Evolutionary conservation across 2,888 invertebrate species (phyloP).

Genomic region (Euproctis similis): DNA sequence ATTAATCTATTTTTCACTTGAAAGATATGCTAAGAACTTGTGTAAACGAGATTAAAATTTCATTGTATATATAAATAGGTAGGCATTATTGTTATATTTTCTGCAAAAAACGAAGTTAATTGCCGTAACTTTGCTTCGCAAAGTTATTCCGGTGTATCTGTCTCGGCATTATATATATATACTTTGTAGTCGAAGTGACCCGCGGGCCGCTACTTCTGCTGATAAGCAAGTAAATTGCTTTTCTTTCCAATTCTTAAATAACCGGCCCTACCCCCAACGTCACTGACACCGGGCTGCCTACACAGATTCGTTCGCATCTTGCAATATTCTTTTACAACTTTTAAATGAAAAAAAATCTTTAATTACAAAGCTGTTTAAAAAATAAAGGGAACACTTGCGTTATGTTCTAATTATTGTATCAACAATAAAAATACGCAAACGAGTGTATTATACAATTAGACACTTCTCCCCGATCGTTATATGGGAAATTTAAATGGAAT

Average conservation of each 20-base stretch:
- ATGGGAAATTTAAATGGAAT: slow-evolving; percentile 78
- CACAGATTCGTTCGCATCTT: slow-evolving; percentile 45
- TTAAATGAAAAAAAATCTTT: slow-evolving; percentile 62
- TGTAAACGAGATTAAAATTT: slow-evolving; percentile 12
- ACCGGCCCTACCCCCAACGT: slow-evolving; percentile 32
- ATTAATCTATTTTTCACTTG: slow-evolving; percentile 45
- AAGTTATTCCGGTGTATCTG: slow-evolving; percentile 33
- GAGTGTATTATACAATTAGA: slow-evolving; percentile 77
- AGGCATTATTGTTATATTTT: not conserved
- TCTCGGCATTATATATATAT: slow-evolving; percentile 30
- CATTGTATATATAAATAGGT: slow-evolving; percentile 4
- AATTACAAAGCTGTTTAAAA: slow-evolving; percentile 63
- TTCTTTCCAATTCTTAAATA: slow-evolving; percentile 70
- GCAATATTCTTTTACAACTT: slow-evolving; percentile 60
- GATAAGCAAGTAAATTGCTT: slow-evolving; percentile 71
- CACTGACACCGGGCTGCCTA: slow-evolving; percentile 25
- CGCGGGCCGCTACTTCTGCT: slow-evolving; percentile 48
- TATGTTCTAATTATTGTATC: slow-evolving; percentile 75
- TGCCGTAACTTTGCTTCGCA: slow-evolving; percentile 13
- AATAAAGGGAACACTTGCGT: slow-evolving; percentile 62
- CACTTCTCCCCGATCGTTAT: slow-evolving; percentile 74
- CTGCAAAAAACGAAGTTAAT: slow-evolving; percentile 8
- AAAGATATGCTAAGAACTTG: slow-evolving; percentile 23
- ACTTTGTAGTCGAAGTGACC: slow-evolving; percentile 53
- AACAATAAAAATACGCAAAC: slow-evolving; percentile 76